Conservation (phyloP, 2,113 vertebrate species). For the Pomatorhinus ruficollis region DNA sequence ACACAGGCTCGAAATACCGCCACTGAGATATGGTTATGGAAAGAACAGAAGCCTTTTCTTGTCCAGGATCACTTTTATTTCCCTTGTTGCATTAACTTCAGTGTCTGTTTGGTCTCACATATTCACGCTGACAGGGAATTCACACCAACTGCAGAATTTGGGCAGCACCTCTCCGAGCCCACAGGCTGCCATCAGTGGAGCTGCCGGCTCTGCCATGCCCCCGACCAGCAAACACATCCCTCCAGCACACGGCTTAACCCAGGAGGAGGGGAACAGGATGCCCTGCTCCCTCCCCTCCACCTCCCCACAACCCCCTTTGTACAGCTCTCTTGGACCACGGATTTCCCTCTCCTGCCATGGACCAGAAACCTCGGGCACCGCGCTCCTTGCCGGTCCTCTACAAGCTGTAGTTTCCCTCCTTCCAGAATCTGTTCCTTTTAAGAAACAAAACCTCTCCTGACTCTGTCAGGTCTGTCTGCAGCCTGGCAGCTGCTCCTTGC, state of each 20-base stretch:
- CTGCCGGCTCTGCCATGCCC: neutral
- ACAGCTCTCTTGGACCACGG: neutral
- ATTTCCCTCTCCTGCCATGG: neutral
- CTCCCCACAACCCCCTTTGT: neutral
- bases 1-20: neutral
- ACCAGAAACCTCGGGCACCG: neutral
- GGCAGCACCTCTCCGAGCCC: neutral
- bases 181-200: neutral
- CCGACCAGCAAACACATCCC: neutral
- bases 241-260: neutral
- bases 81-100: constrained; percentile 68
- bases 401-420: neutral
- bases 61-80: constrained; percentile 78
- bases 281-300: neutral
- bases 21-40: neutral
- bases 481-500: constrained; percentile 1
- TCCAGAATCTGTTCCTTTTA: constrained; percentile 1
- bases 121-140: constrained; percentile 54
- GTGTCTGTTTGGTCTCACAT: constrained; percentile 63
- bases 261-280: neutral
- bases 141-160: constrained; percentile 16
- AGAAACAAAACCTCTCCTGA: constrained; percentile 8
- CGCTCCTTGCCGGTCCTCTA: neutral
- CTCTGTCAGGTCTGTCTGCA: neutral
- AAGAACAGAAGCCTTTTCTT: constrained; percentile 67